Conservation (phyloP, 1,140 invertebrate genomes). For the Micrasema longulum region DNA sequence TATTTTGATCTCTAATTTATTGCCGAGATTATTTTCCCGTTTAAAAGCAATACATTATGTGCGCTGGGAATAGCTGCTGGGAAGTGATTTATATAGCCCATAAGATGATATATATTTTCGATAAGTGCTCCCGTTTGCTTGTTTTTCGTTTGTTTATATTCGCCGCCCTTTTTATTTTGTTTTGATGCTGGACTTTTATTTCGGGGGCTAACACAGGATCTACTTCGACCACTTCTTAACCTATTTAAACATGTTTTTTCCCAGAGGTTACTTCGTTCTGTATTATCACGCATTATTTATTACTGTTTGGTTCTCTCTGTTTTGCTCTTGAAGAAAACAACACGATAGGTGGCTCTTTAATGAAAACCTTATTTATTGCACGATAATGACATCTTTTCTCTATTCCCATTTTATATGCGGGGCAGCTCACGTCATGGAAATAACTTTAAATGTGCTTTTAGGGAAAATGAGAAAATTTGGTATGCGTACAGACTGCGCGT, state of each 20-base stretch:
- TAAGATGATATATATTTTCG: slow-evolving; percentile 26
- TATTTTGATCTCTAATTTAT: slow-evolving; percentile 23
- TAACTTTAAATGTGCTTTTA: too few species aligned
- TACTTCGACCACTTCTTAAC: not conserved
- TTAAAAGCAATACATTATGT: slow-evolving; percentile 33
- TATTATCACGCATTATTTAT: too few species aligned
- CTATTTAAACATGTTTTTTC: not conserved
- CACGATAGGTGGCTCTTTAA: too few species aligned
- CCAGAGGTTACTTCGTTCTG: too few species aligned
- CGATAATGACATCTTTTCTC: too few species aligned
- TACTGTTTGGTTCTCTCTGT: too few species aligned
- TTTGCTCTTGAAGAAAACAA: too few species aligned
- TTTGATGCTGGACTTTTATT: not conserved
- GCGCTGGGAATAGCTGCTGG: slow-evolving; percentile 15
- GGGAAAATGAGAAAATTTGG: too few species aligned
- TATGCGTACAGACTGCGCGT: too few species aligned
- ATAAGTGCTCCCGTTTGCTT: slow-evolving; percentile 24
- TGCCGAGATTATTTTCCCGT: slow-evolving; percentile 10
- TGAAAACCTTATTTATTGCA: too few species aligned
- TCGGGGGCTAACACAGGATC: not conserved
- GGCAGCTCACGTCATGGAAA: too few species aligned
- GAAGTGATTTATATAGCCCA: slow-evolving; percentile 25
- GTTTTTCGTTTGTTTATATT: not conserved
- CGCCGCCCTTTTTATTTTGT: slow-evolving; percentile 18
- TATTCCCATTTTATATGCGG: too few species aligned